Evolutionary conservation across 92 coral and sea anemone genomes (phyloP).

Genomic region (Pocillopora grandis): DNA sequence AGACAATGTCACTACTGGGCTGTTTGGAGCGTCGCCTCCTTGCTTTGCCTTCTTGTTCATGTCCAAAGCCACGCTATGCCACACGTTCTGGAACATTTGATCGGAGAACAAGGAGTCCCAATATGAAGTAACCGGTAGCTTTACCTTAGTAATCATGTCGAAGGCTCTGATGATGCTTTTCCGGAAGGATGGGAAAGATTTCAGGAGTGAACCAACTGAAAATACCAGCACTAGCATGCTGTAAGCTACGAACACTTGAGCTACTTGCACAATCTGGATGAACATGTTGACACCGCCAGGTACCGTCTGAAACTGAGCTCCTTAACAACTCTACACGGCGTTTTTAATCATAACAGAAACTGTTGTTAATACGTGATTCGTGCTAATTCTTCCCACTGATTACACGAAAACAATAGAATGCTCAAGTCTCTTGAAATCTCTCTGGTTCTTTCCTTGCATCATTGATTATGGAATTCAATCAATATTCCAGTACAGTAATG

Average conservation of each 20-base stretch:
- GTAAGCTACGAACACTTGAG: slow-evolving; percentile 43
- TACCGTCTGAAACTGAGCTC: slow-evolving; percentile 9
- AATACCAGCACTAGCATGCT: slow-evolving; percentile 41
- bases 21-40: slow-evolving; percentile 63
- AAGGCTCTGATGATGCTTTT: slow-evolving; percentile 45
- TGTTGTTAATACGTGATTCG: slow-evolving; percentile 29
- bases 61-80: slow-evolving; percentile 75
- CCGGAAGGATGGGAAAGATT: slow-evolving; percentile 60
- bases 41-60: slow-evolving; percentile 58
- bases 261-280: slow-evolving; percentile 12
- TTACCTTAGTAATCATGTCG: slow-evolving; percentile 63
- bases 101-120: slow-evolving; percentile 81
- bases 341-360: slow-evolving; percentile 22
- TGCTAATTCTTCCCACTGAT: slow-evolving; percentile 23
- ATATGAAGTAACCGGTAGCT: slow-evolving; percentile 65
- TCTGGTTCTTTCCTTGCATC: slow-evolving; percentile 19
- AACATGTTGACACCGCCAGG: slow-evolving; percentile 33
- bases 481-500: slow-evolving; percentile 34
- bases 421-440: slow-evolving; percentile 31
- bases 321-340: not conserved
- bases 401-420: slow-evolving; percentile 28
- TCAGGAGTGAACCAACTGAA: slow-evolving; percentile 56
- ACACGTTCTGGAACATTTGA: slow-evolving; percentile 77
- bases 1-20: slow-evolving; percentile 64
- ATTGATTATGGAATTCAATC: slow-evolving; percentile 7